Conservation (phyloP, 2,113 vertebrate genomes). For the Ceratotherium simum region DNA sequence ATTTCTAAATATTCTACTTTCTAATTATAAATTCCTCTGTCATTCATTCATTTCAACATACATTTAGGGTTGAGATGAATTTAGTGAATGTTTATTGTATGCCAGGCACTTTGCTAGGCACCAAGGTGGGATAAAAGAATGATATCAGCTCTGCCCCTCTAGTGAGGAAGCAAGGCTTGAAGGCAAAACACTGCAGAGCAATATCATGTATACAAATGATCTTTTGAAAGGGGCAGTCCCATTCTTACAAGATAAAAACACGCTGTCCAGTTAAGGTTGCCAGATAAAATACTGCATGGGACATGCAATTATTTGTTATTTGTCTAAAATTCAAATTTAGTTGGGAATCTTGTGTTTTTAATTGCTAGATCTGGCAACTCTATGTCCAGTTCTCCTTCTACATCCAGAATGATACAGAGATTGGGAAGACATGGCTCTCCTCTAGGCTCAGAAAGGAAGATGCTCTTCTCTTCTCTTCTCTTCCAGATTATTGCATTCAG, state of each 20-base stretch:
- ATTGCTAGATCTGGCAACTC: not conserved
- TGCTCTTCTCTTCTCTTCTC: not conserved
- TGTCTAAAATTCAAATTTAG: not conserved
- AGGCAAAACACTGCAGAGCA: not conserved
- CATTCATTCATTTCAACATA: not conserved
- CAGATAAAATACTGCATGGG: not conserved
- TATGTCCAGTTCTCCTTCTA: not conserved
- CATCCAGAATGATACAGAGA: not conserved
- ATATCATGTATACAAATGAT: too few species aligned
- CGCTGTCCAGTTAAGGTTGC: not conserved
- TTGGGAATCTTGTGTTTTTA: not conserved
- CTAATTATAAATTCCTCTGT: not conserved
- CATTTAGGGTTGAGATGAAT: not conserved
- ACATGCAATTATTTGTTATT: not conserved
- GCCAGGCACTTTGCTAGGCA: not conserved
- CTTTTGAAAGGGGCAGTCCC: not conserved
- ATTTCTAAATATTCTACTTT: slow-evolving; percentile 11
- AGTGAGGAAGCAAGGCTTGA: not conserved
- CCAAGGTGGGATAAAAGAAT: not conserved
- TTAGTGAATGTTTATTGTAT: not conserved
- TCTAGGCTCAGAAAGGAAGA: not conserved
- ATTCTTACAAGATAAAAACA: not conserved
- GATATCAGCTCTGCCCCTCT: not conserved
- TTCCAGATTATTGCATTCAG: not conserved
- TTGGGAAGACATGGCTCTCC: not conserved